These are phyloP conservation scores for Pachliopta kotzebuea DNA, from an alignment of 2,888 invertebrate genomes.

Conservation along the genomic window DNA sequence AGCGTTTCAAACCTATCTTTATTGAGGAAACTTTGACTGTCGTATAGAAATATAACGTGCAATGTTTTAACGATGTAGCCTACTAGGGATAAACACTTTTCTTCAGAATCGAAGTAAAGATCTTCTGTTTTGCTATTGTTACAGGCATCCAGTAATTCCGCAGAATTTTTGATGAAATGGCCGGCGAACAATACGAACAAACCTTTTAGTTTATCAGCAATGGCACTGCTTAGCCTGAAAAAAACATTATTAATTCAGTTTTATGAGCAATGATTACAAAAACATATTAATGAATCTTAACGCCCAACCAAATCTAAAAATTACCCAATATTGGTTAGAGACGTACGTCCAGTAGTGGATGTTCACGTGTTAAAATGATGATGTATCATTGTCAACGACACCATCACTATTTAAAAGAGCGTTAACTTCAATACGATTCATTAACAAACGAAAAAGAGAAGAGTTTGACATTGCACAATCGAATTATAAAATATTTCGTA, in stretches of 20 bases:
- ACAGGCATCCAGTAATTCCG: conserved; percentile 84
- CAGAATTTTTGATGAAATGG: conserved; percentile 90
- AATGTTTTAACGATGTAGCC: conserved; percentile 88
- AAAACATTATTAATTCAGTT: conserved; percentile 7
- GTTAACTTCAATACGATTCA: no score
- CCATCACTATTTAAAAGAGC: no score
- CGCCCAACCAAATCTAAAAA: not conserved
- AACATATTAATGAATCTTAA: not conserved
- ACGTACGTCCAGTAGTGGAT: no score
- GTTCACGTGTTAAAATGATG: no score
- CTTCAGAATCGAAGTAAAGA: conserved; percentile 75
- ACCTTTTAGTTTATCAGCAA: conserved; percentile 91
- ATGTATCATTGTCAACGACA: no score
- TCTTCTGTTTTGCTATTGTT: conserved; percentile 81
- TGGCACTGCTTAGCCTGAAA: conserved; percentile 85
- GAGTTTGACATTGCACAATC: no score
- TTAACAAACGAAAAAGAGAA: no score
- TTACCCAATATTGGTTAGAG: no score
- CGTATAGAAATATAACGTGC: conserved; percentile 88
- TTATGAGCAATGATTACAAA: not conserved
- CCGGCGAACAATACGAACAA: conserved; percentile 95
- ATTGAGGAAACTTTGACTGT: conserved; percentile 91
- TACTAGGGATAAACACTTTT: conserved; percentile 82
- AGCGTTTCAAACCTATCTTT: conserved; percentile 91
- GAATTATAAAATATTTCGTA: not conserved